Evolutionary conservation across 2,113 vertebrate species (phyloP), one percentile per base, ranked within the genome.

Genomic region (Saimiri boliviensis): DNA sequence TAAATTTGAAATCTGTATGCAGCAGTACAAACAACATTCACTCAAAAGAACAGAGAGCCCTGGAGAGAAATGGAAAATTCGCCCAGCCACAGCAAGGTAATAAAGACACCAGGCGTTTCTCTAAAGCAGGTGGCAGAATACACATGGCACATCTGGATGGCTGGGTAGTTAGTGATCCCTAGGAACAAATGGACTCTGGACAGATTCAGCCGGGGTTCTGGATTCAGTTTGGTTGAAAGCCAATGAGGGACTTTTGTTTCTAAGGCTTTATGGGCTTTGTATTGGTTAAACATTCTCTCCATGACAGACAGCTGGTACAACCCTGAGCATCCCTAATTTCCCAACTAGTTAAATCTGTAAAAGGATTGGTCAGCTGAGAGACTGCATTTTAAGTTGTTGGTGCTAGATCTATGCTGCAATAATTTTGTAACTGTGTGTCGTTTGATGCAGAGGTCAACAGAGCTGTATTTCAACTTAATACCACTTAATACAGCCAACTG

Each of bases 121-220:
- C 80, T n/a, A 93, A 87, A 95, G 68, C 32, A 92, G 89, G 83
- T 87, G 17, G 80, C 63, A 76, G 54, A 88, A 86, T 77, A 89
- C 14, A 77, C 42, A 35, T 52, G 71, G 56, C 66, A 80, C 90
- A 81, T 93, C 45, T 97, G 77, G 45, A 42, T 73, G 76, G 47
- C 76, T 58, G 47, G 74, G 54, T 81, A 87, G 42, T 77, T 49
- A 45, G 52, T 45, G 47, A 49, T 85, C 74, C 11, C 71, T 32
- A 49, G n/a, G n/a, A 92, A 66, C 80, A 96, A 92, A 73, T 7
- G 47, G 60, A 93, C 77, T 77, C 30, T 3, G 63, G 66, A 92
- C n/a, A 76, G 79, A 88, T 42, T 86, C 12, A 66, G 89, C 89
- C 79, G 80, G 80, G 54, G 19, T 70, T 70, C 66, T 21, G 73